Base-by-base conservation (phyloP, 2,888 invertebrate species). In the Calameuta pallipes region DNA sequence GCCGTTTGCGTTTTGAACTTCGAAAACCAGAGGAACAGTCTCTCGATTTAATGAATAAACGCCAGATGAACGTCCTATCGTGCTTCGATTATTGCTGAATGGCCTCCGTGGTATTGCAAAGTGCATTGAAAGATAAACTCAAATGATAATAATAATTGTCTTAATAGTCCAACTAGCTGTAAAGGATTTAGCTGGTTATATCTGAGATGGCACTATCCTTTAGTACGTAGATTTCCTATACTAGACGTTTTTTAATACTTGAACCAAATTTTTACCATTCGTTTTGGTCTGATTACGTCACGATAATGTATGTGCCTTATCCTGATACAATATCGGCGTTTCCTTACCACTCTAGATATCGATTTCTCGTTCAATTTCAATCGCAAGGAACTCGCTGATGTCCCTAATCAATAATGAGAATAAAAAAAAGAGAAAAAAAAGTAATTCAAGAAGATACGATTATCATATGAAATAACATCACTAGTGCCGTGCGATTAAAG, bases 271-370 rank as follows among this genome's bases (percentile, higher is more conserved):
- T 82, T 68, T 78, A 81, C 82, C 80, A 80, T 73, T 70, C 33
- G 75, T 80, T 83, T 81, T 82, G 79, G 83, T 82, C 76, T 84
- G 81, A 81, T 82, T 82, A 82, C 82, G 83, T 79, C 82, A 83
- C 81, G 79, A 82, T 82, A 82, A 83, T 83, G 84, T 84, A 85
- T 83, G 86, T 87, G 86, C 86, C 87, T 86, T 87, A 87, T 80
- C 81, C 82, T 79, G 81, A 83, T 78, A 78, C 82, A 78, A 82
- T 82, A 83, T 73, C 76, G 80, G 82, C 78, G 80, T 79, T 76
- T 36, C 36, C 74, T 11, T 56, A 69, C 41, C 74, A 31, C 41
- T 80, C 79, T 69, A 79, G 79, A 81, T 78, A 31, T 79, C 41
- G 76, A 74, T 70, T 76, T 79, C 33, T 31, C 71, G 33, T 33